A percentile compares a stretch with the other conserved stretches of the same genome.
These are phyloP conservation scores for Dallia pectoralis DNA, from an alignment of 2,797 vertebrate genomes.

Conservation along the genomic window DNA sequence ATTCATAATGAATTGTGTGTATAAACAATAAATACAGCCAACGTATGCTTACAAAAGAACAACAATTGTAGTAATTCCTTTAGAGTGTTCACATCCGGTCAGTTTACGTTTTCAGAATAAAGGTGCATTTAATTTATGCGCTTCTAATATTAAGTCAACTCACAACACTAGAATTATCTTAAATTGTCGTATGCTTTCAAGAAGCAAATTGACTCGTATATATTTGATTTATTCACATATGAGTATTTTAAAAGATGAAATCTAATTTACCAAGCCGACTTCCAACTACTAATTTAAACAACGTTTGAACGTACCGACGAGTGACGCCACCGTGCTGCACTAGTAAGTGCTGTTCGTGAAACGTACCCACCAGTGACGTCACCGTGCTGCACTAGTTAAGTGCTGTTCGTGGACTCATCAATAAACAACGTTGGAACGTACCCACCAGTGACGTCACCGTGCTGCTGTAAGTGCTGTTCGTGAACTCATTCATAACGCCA, in stretches of 20 bases:
- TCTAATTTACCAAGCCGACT: background rate
- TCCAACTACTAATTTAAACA: background rate
- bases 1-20: background rate
- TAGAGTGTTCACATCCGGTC: background rate
- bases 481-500: background rate
- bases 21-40: background rate
- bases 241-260: background rate
- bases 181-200: background rate
- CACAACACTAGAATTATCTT: background rate
- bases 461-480: background rate
- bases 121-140: background rate
- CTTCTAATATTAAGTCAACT: background rate
- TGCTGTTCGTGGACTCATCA: no score
- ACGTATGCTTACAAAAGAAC: background rate
- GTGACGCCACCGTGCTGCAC: no score
- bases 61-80: background rate
- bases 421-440: background rate
- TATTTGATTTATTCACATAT: background rate
- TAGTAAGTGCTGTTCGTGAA: no score
- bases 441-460: background rate
- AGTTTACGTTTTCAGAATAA: conserved; percentile 7
- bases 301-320: background rate
- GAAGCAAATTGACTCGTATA: background rate
- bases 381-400: no score
- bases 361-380: background rate